phyloP scores from a whole-genome alignment of 2,113 vertebrate species.

The Crocuta crocuta region DNA sequence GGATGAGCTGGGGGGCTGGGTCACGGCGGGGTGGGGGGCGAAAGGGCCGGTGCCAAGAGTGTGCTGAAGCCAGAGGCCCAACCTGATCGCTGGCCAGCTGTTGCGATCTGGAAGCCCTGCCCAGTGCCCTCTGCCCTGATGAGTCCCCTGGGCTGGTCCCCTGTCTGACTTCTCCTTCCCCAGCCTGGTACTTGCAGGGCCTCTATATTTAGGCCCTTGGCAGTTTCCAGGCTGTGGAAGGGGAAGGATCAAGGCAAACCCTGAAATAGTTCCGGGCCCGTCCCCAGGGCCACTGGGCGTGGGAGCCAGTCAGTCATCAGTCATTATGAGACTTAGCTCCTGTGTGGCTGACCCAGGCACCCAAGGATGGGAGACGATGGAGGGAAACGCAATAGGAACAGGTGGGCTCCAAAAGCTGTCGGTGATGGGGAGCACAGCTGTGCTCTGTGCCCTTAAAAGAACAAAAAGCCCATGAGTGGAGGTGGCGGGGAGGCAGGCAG shows the following conservation, averaged over 20 bases:
- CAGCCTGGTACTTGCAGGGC: constrained; percentile 42
- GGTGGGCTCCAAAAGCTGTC: background rate
- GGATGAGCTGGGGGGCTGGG: background rate
- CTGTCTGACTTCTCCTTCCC: constrained; percentile 20
- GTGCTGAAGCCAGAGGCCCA: background rate
- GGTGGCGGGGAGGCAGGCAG: background rate
- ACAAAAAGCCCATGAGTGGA: background rate
- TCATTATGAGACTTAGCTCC: constrained; percentile 17
- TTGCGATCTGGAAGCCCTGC: background rate
- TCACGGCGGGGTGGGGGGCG: no score
- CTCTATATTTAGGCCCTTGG: constrained; percentile 82
- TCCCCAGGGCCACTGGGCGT: constrained; percentile 64
- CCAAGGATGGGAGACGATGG: background rate
- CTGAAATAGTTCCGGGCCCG: constrained; percentile 70
- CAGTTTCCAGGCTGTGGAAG: constrained; percentile 59
- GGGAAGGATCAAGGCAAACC: constrained; percentile 66
- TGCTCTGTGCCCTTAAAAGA: background rate
- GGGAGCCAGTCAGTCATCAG: constrained; percentile 45
- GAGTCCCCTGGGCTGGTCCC: background rate
- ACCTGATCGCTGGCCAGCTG: background rate
- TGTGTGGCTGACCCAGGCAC: background rate
- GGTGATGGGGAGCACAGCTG: background rate
- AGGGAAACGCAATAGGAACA: background rate
- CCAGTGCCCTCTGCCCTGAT: background rate
- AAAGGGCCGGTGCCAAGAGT: background rate